These are phyloP conservation scores for Flexamia atlantica DNA, from an alignment of 2,888 invertebrate genomes.

Conservation along the genomic window DNA sequence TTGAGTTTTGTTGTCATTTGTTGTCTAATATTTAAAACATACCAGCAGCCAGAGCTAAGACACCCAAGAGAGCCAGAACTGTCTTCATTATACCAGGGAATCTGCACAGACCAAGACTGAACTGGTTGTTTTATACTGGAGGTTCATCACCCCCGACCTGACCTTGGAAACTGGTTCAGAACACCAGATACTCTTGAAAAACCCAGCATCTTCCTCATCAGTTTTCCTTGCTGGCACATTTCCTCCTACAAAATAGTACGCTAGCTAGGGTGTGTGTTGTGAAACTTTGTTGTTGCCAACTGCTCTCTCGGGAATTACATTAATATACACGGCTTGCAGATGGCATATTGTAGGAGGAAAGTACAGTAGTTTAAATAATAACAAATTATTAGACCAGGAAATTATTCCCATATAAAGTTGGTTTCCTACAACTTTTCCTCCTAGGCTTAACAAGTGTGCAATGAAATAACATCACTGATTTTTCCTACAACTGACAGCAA, in stretches of 20 bases:
- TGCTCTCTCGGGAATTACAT: no score
- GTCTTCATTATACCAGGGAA: not conserved
- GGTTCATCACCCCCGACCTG: conserved; percentile 16
- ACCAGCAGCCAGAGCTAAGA: not conserved
- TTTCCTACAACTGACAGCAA: no score
- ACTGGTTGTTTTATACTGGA: not conserved
- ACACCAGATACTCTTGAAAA: not conserved
- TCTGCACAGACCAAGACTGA: not conserved
- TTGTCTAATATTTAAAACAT: not conserved
- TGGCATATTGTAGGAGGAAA: no score
- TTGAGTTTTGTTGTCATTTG: no score
- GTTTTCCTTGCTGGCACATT: not conserved
- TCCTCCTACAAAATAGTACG: not conserved
- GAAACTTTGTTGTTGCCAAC: not conserved
- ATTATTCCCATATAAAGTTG: no score
- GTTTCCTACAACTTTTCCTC: no score
- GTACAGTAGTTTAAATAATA: no score
- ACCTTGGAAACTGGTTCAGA: conserved; percentile 11
- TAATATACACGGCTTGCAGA: no score
- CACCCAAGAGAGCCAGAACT: not conserved
- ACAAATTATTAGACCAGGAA: no score
- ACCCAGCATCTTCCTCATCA: not conserved
- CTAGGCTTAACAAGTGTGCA: no score
- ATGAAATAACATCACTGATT: no score
- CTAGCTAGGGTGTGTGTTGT: not conserved